phyloP scores from a whole-genome alignment of 2,113 vertebrate species.

The Mobula hypostoma region DNA sequence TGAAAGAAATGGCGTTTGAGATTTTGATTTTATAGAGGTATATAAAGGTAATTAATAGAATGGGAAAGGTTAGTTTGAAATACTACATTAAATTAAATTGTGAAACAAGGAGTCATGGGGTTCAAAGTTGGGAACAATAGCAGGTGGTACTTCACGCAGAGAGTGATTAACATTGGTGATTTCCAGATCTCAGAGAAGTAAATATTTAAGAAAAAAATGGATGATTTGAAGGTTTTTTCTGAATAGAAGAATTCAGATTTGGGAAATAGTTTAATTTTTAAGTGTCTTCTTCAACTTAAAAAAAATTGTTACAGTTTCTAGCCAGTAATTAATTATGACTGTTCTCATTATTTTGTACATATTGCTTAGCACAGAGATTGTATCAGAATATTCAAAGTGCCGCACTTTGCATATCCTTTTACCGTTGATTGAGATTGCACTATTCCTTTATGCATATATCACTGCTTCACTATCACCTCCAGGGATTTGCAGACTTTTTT shows the following conservation, averaged over 20 bases:
- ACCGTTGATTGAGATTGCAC: constrained; percentile 23
- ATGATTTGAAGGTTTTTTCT: neutral
- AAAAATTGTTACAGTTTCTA: neutral
- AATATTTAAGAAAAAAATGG: neutral
- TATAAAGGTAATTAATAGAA: neutral
- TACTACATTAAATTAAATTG: neutral
- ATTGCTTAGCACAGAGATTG: neutral
- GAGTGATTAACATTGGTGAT: neutral
- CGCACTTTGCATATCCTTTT: neutral
- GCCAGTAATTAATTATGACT: neutral
- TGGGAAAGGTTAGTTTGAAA: neutral
- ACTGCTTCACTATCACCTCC: constrained; percentile 5
- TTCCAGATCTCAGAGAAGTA: neutral
- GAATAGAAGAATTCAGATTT: neutral
- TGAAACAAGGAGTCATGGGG: neutral
- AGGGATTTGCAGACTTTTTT: constrained; percentile 29
- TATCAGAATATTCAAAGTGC: constrained; percentile 20
- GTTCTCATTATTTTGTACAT: constrained; percentile 7
- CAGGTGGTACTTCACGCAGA: neutral
- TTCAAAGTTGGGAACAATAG: neutral
- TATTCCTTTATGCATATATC: constrained; percentile 5
- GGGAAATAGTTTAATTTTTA: neutral
- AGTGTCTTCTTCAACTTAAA: neutral
- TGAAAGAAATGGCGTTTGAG: neutral
- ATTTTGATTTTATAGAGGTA: neutral